Evolutionary conservation across 2,888 invertebrate species (phyloP), one percentile per base, ranked within the genome.

Genomic region (Miltochrista miniata): DNA sequence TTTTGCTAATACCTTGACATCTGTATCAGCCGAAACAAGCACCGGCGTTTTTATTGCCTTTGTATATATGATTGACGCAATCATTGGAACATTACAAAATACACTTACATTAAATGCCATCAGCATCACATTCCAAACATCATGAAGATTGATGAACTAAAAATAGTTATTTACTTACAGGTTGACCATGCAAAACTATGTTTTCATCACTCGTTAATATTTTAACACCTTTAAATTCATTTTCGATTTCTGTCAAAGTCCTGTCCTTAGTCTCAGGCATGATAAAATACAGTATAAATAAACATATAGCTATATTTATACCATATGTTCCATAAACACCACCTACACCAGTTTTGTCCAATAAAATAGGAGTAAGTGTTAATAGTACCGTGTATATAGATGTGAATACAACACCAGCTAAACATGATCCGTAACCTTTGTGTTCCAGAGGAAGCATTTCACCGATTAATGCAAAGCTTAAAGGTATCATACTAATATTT

Each of bases 261-360:
- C 61, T 79, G 42, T 76, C 74, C 49, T 80, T 81, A 1, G 81
- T 81, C 58, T 82, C 82, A 11, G 76, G 76, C 24, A 82, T 33
- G 31, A 76, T 54, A 39, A 60, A 72, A 54, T 67, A 69, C 38
- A 81, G 56, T 14, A 70, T n/a, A 0, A 61, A 4, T 2, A 77
- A 56, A 53, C 74, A 70, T 2, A 72, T 8, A 11, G 57, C 40
- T 14, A 80, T 54, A 40, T 53, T 44, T 0, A 63, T 9, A 2
- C 69, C 79, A 36, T 70, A 81, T 5, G 74, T 67, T 3, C 56
- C 57, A 57, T 72, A 81, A 0, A 72, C 70, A 0, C 77, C 74
- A 5, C 68, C 54, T 0, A 81, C 46, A 2, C 76, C 74, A 1
- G 61, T 68, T 8, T 46, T 35, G 10, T 68, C 61, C 36, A 81